A percentile compares a stretch with the other conserved stretches of the same genome.
These are phyloP conservation scores for Caenorhabditis latens DNA, from an alignment of 1,140 invertebrate species.

Conservation along the genomic window DNA sequence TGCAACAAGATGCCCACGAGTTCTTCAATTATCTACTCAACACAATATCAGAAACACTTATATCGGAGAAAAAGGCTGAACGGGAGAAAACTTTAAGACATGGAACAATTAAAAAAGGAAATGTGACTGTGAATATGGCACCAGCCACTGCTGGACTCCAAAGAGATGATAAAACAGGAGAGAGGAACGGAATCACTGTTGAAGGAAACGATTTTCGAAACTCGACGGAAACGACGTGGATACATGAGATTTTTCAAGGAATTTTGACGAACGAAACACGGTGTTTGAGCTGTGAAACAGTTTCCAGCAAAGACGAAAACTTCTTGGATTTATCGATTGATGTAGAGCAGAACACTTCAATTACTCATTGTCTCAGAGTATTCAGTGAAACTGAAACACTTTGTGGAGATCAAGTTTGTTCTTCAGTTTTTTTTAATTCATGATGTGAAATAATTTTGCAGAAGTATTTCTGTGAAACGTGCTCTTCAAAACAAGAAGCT, in stretches of 20 bases:
- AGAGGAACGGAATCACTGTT: constrained; percentile 22
- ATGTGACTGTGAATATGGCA: constrained; percentile 20
- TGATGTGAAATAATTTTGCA: constrained; percentile 77
- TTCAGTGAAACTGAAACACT: constrained; percentile 98
- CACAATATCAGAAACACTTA: constrained; percentile 83
- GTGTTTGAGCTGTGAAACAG: constrained; percentile 99
- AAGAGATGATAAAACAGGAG: background rate
- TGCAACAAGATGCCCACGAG: constrained; percentile 99
- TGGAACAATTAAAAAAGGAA: constrained; percentile 54
- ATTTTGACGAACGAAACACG: constrained; percentile 98
- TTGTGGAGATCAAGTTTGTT: constrained; percentile 86
- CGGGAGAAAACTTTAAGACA: constrained; percentile 24
- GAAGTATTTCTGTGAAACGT: constrained; percentile 99
- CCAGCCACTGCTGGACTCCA: constrained; percentile 19
- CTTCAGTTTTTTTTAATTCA: background rate
- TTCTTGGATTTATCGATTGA: constrained; percentile 99
- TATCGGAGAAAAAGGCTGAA: constrained; percentile 82
- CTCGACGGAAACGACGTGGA: constrained; percentile 83
- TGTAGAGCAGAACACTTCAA: constrained; percentile 98
- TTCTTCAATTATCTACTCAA: constrained; percentile 99
- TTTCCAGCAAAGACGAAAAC: constrained; percentile 98
- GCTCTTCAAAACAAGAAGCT: constrained; percentile 98
- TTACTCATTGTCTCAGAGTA: constrained; percentile 95
- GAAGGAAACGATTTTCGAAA: constrained; percentile 23
- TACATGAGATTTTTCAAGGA: constrained; percentile 99